These are phyloP conservation scores for Chydorus sphaericus DNA, from an alignment of 2,888 invertebrate species.

Conservation along the genomic window DNA sequence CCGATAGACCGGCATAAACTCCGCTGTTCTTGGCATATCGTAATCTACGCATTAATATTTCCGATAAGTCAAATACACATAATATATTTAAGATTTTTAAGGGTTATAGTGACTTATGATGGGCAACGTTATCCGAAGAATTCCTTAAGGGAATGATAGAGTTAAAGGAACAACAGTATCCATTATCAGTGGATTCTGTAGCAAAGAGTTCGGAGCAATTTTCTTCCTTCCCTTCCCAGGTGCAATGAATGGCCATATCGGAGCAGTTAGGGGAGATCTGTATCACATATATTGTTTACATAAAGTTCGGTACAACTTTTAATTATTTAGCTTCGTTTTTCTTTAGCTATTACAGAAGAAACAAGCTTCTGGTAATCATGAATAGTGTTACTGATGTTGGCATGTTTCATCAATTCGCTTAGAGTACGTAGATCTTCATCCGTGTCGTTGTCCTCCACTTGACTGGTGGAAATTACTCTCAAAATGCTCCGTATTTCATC, in stretches of 20 bases:
- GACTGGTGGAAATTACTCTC: background rate
- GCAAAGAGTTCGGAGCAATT: conserved; percentile 13
- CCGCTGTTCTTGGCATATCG: conserved; percentile 2
- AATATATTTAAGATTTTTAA: too few relatives aligned
- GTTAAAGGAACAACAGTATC: conserved; percentile 16
- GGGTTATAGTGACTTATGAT: too few relatives aligned
- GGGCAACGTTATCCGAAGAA: too few relatives aligned
- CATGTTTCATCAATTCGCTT: background rate
- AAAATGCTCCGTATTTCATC: too few relatives aligned
- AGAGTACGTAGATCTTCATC: background rate
- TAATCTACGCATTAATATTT: background rate
- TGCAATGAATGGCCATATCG: conserved; percentile 9
- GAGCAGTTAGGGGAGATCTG: conserved; percentile 13
- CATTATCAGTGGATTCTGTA: conserved; percentile 14
- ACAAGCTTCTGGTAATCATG: background rate
- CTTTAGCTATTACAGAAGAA: background rate
- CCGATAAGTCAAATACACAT: too few relatives aligned
- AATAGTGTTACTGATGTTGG: background rate
- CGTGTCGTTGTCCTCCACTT: background rate
- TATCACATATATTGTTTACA: background rate
- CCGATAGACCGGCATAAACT: conserved; percentile 7
- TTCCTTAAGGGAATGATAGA: background rate
- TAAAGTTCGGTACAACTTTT: background rate
- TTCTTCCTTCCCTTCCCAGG: conserved; percentile 11
- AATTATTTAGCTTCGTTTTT: background rate